Evolutionary conservation across 2,888 invertebrate species (phyloP).

Genomic region (Perithous albicinctus): DNA sequence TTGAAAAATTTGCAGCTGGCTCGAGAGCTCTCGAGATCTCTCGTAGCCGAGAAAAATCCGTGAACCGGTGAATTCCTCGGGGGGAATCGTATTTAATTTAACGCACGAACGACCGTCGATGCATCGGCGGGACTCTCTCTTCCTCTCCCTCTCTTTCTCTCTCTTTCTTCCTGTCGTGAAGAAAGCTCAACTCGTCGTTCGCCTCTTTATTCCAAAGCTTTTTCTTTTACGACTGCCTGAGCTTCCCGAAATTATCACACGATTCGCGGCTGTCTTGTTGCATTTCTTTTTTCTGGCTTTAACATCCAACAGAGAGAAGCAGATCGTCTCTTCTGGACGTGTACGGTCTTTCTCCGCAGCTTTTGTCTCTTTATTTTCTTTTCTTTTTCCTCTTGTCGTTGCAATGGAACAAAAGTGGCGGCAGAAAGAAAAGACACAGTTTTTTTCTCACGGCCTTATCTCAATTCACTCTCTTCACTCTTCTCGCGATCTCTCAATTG

Average conservation of each 20-base stretch:
- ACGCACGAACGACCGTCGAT: constrained; percentile 65
- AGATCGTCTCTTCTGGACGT: constrained; percentile 44
- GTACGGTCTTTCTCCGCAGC: constrained; percentile 41
- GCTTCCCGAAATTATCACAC: constrained; percentile 57
- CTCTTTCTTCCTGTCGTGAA: constrained; percentile 30
- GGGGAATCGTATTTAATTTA: constrained; percentile 71
- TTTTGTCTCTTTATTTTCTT: constrained; percentile 35
- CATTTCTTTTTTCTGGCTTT: constrained; percentile 26
- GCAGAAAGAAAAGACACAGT: constrained; percentile 36
- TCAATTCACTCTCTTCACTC: constrained; percentile 64
- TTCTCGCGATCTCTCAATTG: constrained; percentile 74
- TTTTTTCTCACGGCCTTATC: constrained; percentile 65
- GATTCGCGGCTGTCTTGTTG: constrained; percentile 40
- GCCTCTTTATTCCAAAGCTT: constrained; percentile 40
- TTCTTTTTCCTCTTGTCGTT: constrained; percentile 22
- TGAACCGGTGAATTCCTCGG: constrained; percentile 56
- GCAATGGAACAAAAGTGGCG: constrained; percentile 17
- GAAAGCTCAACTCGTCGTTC: constrained; percentile 29
- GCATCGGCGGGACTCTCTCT: constrained; percentile 21
- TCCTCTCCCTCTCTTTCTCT: not conserved
- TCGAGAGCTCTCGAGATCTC: constrained; percentile 32
- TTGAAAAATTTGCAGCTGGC: constrained; percentile 35
- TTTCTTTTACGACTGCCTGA: constrained; percentile 31
- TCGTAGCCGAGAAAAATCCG: constrained; percentile 52
- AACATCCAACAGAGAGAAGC: not conserved